A percentile compares a stretch with the other conserved stretches of the same genome.
Evolutionary conservation across 2,888 invertebrate genomes (phyloP).

Genomic region (Octodonta nipae): DNA sequence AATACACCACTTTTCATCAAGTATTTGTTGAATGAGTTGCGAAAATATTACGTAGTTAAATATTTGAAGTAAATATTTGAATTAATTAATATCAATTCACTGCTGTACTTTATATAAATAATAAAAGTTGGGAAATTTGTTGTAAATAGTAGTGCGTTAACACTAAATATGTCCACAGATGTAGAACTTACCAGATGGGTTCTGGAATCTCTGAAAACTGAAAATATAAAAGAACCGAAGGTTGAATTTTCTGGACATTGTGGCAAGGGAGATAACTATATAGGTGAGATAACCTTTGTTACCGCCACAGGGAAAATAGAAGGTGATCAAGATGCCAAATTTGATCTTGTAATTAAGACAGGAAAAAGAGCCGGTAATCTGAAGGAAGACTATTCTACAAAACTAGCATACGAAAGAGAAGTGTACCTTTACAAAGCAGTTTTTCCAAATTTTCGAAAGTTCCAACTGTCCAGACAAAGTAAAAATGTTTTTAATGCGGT

Average conservation of each 20-base stretch:
- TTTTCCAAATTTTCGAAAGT: constrained; percentile 9
- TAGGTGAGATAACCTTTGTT: constrained; percentile 12
- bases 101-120: too few species aligned
- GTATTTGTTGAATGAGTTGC: too few species aligned
- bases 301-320: constrained; percentile 8
- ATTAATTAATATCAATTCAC: too few species aligned
- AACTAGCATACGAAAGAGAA: constrained; percentile 6
- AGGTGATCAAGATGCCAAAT: not conserved
- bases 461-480: constrained; percentile 11
- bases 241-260: constrained; percentile 8
- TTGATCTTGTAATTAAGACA: constrained; percentile 11
- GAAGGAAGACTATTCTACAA: not conserved
- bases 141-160: too few species aligned
- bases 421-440: constrained; percentile 12
- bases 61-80: too few species aligned
- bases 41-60: too few species aligned
- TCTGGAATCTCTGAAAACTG: constrained; percentile 6
- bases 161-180: too few species aligned
- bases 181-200: too few species aligned
- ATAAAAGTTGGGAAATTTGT: too few species aligned
- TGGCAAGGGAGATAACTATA: constrained; percentile 12
- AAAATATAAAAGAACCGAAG: constrained; percentile 6
- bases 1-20: too few species aligned
- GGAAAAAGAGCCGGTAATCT: constrained; percentile 6
- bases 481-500: constrained; percentile 8